Percentiles rank a stretch among this genome's conserved stretches.
phyloP scores from a whole-genome alignment of 2,797 vertebrate genomes.

The Hyperoplus lanceolatus region DNA sequence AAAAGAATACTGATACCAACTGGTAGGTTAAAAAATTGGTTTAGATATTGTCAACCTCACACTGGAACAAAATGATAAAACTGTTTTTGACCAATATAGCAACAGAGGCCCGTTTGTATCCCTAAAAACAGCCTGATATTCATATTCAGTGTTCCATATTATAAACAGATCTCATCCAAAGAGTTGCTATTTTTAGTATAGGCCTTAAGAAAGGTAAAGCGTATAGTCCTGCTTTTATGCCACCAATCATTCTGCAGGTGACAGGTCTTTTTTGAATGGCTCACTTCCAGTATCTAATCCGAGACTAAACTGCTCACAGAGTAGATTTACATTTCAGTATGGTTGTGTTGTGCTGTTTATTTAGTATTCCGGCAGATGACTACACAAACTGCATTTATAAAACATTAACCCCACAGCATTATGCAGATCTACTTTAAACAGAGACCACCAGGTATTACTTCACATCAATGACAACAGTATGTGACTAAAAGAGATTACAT shows the following conservation, averaged over 20 bases:
- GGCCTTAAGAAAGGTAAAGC: constrained; percentile 8
- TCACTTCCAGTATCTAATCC: constrained; percentile 39
- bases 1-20: background rate
- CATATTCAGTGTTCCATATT: background rate
- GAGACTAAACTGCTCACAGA: constrained; percentile 49
- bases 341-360: background rate
- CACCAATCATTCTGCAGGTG: constrained; percentile 17
- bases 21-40: background rate
- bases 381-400: constrained; percentile 3
- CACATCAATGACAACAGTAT: background rate
- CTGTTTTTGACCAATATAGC: background rate
- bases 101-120: constrained; percentile 2
- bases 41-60: constrained; percentile 2
- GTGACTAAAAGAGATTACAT: background rate
- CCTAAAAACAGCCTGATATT: background rate
- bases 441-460: background rate
- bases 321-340: constrained; percentile 28
- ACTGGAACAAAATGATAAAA: background rate
- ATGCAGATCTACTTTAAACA: background rate
- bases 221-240: constrained; percentile 37
- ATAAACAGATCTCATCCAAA: constrained; percentile 13
- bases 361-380: constrained; percentile 1
- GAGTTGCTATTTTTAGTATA: constrained; percentile 53
- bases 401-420: background rate
- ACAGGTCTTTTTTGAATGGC: constrained; percentile 35